Base-by-base conservation (phyloP, 2,888 invertebrate species). In the Strigamia transsilvanica region DNA sequence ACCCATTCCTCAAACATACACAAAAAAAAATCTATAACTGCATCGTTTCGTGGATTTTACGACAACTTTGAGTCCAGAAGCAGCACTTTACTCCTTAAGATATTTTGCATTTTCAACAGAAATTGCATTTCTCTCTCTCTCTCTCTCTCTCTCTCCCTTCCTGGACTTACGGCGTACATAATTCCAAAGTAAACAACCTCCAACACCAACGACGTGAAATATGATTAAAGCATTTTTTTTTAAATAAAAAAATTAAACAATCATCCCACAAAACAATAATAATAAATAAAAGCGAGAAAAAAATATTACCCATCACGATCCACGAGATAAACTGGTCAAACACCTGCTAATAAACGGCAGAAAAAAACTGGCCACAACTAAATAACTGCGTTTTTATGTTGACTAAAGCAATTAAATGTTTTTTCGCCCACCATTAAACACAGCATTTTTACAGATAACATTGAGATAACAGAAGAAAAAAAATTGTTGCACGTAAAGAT, bases 91-190 rank as follows among this genome's bases (percentile, higher is more conserved):
- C 61, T 61, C 18, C 21, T 23, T 0, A 12, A n/a, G 61, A 61
- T 61, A 61, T 61, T 61, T 61, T 61, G 61, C 61, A 61, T 61
- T 61, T 61, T 61, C 61, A 61, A 61, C 61, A 61, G n/a, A 21
- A 27, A 61, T 61, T 61, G 61, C 18, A 61, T 51, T 51, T 51
- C 12, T 51, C 12, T 61, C 12, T 3, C 27, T 27, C 27, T 27
- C 27, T 3, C 18, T 23, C 12, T 51, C 12, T 61, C 12, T 3
- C 27, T 27, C 27, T 27, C 27, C 27, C 18, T 23, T 23, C 12
- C 23, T 61, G 3, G 12, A 18, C 61, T 46, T 46, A 61, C 23
- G 2, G 23, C 23, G 21, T 61, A 21, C 21, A 21, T 61, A 61
- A 61, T 61, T 21, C 61, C 21, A 6, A n/a, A n/a, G 21, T 61